phyloP scores from a whole-genome alignment of 2,113 vertebrate genomes.

The Tympanuchus pallidicinctus region DNA sequence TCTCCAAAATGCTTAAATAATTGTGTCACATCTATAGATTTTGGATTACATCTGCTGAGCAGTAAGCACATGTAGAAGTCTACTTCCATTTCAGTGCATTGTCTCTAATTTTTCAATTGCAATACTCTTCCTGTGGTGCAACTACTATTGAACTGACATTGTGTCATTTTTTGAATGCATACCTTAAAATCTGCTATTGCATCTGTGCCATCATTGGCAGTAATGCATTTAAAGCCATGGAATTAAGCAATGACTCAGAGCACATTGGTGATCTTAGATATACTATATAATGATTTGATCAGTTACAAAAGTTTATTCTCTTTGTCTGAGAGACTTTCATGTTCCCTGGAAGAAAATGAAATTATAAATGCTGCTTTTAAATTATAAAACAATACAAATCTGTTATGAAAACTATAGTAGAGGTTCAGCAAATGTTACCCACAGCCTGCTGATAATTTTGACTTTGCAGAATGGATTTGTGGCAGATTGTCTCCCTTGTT shows the following conservation, averaged over 20 bases:
- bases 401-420: not conserved
- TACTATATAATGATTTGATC: not conserved
- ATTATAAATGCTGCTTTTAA: not conserved
- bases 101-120: not conserved
- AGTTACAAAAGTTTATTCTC: not conserved
- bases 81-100: not conserved
- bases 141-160: not conserved
- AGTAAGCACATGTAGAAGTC: not conserved
- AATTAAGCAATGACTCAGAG: not conserved
- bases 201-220: not conserved
- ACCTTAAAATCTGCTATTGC: not conserved
- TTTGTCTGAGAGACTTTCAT: not conserved
- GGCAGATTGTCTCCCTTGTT: not conserved
- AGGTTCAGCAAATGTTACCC: not conserved
- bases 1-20: not conserved
- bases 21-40: not conserved
- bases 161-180: not conserved
- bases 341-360: not conserved
- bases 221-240: not conserved
- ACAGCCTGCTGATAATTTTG: not conserved
- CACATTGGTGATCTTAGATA: not conserved
- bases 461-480: not conserved
- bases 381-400: not conserved
- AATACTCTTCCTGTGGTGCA: not conserved
- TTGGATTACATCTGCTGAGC: not conserved